Percentiles rank a stretch among this genome's conserved stretches.
These are phyloP conservation scores for Drosophila sp. DNA, from an alignment of 1,140 invertebrate species.

Conservation along the genomic window DNA sequence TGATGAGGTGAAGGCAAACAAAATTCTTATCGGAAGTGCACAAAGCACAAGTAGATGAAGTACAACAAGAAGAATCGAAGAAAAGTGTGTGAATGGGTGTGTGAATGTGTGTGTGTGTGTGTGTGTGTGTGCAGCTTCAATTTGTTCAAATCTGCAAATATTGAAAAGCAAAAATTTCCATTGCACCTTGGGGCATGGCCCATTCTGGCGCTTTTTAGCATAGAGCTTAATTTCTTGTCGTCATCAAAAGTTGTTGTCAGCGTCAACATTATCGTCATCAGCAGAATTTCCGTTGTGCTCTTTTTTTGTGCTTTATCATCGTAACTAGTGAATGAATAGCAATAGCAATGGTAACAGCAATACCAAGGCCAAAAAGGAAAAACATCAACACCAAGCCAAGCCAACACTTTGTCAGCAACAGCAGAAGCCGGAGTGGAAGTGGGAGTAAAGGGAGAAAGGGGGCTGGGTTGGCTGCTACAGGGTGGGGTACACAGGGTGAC, in stretches of 20 bases:
- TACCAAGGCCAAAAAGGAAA: conserved; percentile 62
- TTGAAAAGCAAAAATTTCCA: conserved; percentile 63
- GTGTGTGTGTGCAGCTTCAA: conserved; percentile 34
- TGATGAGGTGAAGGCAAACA: conserved; percentile 53
- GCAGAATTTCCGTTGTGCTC: conserved; percentile 76
- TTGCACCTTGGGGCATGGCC: conserved; percentile 45
- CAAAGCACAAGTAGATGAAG: conserved; percentile 56
- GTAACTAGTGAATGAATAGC: conserved; percentile 79
- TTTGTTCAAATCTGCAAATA: conserved; percentile 54
- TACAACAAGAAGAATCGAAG: conserved; percentile 33
- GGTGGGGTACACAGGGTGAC: not conserved
- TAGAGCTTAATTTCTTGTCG: conserved; percentile 61
- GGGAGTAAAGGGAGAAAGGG: no score
- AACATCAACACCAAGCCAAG: conserved; percentile 62
- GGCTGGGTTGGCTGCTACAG: not conserved
- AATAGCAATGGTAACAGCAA: conserved; percentile 33
- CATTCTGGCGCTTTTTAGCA: conserved; percentile 8
- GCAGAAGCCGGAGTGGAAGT: conserved; percentile 13
- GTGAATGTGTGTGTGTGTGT: conserved; percentile 5
- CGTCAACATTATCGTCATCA: conserved; percentile 80
- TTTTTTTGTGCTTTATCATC: conserved; percentile 79
- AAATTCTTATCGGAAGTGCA: conserved; percentile 71
- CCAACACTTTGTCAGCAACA: conserved; percentile 59
- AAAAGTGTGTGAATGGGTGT: conserved; percentile 10
- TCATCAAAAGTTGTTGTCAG: conserved; percentile 43